Evolutionary conservation across 2,888 invertebrate species (phyloP).

Genomic region (Drosophila prolongata): DNA sequence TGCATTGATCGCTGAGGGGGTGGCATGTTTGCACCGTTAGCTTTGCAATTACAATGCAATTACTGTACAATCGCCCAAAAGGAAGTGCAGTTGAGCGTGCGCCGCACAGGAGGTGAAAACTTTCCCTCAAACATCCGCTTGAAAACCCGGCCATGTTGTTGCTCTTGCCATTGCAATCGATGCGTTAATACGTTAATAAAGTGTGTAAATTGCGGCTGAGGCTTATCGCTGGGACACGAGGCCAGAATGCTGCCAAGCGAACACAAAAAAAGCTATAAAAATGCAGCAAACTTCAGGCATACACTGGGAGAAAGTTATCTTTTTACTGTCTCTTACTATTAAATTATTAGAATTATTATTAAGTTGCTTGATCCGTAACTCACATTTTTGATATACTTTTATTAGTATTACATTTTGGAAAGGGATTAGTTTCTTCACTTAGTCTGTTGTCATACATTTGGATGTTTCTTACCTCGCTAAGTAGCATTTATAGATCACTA

Average conservation of each 20-base stretch:
- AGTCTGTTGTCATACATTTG: too few relatives aligned
- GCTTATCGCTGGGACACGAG: slow-evolving; percentile 70
- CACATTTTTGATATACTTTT: too few relatives aligned
- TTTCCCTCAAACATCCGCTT: slow-evolving; percentile 52
- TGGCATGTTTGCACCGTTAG: slow-evolving; percentile 63
- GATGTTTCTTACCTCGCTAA: too few relatives aligned
- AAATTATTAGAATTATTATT: neutral
- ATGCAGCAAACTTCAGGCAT: slow-evolving; percentile 9
- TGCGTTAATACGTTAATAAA: slow-evolving; percentile 83
- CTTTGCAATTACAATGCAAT: slow-evolving; percentile 78
- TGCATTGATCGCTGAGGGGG: slow-evolving; percentile 22
- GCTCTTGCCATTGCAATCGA: slow-evolving; percentile 57
- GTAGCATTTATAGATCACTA: too few relatives aligned
- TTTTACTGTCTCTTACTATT: too few relatives aligned
- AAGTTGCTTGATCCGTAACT: too few relatives aligned
- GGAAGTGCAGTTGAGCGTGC: slow-evolving; percentile 78
- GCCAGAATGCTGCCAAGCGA: slow-evolving; percentile 47
- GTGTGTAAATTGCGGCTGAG: slow-evolving; percentile 80
- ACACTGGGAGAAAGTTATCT: slow-evolving; percentile 3
- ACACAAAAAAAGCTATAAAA: slow-evolving; percentile 14
- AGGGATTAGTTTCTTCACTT: too few relatives aligned
- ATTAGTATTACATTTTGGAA: too few relatives aligned
- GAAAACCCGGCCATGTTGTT: slow-evolving; percentile 5
- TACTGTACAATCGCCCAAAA: slow-evolving; percentile 65
- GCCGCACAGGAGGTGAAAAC: slow-evolving; percentile 46